Base-by-base conservation (phyloP, 2,888 invertebrate species). In the Melangyna quadrimaculata region DNA sequence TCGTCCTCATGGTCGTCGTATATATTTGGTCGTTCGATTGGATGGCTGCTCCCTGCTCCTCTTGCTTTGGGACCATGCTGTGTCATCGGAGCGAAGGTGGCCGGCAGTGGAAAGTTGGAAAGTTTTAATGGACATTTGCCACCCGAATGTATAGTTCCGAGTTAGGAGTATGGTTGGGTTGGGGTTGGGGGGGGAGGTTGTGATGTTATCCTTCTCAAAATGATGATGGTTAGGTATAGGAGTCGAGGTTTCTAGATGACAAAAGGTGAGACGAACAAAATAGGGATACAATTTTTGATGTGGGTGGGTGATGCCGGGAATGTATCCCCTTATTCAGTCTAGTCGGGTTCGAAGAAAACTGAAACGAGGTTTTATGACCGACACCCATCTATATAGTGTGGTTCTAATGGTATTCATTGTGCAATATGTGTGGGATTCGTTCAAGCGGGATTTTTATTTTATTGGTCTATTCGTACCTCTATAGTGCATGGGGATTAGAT, bases 81-180 rank as follows among this genome's bases (percentile, higher is more conserved):
- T 79, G 79, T 80, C 75, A 72, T 71, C 61, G 75, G 67, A 22
- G 67, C 37, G 53, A 10, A 45, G 37, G 45, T 14, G 19, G 57
- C 35, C 17, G 19, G 57, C 35, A 32, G 71, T 57, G 48, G 71
- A 84, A 79, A 71, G 77, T 86, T 72, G 77, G 81, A 86, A 86
- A 86, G 77, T 86, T 86, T 86, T 86, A 86, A 86, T 86, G 86
- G 86, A 86, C 86, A 77, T 86, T 84, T 77, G 43, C 81, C 86
- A 86, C 69, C 86, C 86, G 19, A 81, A 43, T 59, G 72, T 78
- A 51, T 61, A 78, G 79, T 57, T 17, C 45, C 43, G 53, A n/a
- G 51, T 78, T 65, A 29, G 59, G 48, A 65, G 79, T 40, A 8
- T 17, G 19, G 10, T n/a, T n/a, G n/a, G 9, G 24, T 2, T n/a